phyloP scores from a whole-genome alignment of 1,140 invertebrate species.

The Zelostemma sp. region DNA sequence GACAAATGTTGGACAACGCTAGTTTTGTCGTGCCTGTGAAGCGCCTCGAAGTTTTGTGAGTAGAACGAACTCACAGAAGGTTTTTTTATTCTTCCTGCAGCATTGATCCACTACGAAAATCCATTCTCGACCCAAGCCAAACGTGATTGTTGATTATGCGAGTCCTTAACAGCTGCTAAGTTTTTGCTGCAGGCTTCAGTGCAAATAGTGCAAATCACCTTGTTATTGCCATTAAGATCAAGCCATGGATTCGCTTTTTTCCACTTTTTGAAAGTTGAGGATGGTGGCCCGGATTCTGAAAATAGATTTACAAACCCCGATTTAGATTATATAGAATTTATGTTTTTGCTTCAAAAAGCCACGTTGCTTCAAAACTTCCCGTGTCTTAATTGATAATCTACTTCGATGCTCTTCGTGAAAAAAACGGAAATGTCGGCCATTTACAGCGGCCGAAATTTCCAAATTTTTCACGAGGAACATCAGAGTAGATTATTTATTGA shows the following conservation, averaged over 20 bases:
- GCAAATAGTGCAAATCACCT: slow-evolving; percentile 23
- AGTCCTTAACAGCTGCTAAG: slow-evolving; percentile 10
- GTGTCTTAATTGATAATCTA: too few relatives aligned
- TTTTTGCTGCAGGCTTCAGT: slow-evolving; percentile 19
- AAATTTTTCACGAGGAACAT: too few relatives aligned
- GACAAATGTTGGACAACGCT: slow-evolving; percentile 16
- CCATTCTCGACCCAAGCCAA: slow-evolving; percentile 16
- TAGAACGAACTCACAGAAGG: slow-evolving; percentile 11
- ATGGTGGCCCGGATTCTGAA: too few relatives aligned
- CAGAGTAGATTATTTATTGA: too few relatives aligned
- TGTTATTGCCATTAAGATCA: slow-evolving; percentile 17
- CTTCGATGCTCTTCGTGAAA: too few relatives aligned
- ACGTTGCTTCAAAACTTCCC: too few relatives aligned
- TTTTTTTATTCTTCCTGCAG: slow-evolving; percentile 14
- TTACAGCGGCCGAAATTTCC: too few relatives aligned
- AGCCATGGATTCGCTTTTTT: slow-evolving; percentile 25
- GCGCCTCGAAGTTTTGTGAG: slow-evolving; percentile 13
- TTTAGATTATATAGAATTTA: too few relatives aligned
- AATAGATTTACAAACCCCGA: too few relatives aligned
- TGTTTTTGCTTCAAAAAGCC: too few relatives aligned
- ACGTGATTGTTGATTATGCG: slow-evolving; percentile 11
- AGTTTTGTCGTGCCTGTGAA: slow-evolving; percentile 1
- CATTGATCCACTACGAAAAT: slow-evolving; percentile 18
- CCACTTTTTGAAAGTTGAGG: too few relatives aligned
- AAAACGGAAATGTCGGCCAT: too few relatives aligned